phyloP scores from a whole-genome alignment of 2,797 vertebrate genomes.

The Vespertilio murinus region DNA sequence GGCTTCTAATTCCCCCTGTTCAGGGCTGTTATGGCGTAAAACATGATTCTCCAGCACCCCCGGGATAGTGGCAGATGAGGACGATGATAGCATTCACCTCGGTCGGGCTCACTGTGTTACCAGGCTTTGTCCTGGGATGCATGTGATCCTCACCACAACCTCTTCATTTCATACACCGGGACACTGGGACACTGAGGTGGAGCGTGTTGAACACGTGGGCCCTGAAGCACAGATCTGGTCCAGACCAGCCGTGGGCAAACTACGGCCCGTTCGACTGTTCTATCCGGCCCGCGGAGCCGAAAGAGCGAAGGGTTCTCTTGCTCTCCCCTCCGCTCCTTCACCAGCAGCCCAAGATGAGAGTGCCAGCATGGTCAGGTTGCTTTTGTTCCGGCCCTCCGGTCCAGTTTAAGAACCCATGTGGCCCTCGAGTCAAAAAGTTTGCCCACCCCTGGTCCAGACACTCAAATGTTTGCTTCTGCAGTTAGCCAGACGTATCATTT shows the following conservation, averaged over 20 bases:
- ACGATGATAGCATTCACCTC: neutral
- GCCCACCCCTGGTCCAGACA: neutral
- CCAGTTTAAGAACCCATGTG: too few species aligned
- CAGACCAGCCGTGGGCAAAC: too few species aligned
- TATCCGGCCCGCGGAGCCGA: too few species aligned
- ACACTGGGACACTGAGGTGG: neutral
- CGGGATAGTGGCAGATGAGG: neutral
- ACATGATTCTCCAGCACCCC: neutral
- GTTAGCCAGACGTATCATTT: neutral
- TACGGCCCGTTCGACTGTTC: too few species aligned
- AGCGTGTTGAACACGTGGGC: too few species aligned
- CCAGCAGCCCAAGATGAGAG: too few species aligned
- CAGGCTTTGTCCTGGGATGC: neutral
- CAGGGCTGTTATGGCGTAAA: neutral
- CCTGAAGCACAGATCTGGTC: neutral
- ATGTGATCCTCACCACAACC: accelerated
- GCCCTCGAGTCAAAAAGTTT: too few species aligned
- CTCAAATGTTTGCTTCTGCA: neutral
- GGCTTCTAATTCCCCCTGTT: neutral
- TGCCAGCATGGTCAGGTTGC: too few species aligned
- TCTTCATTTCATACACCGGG: neutral
- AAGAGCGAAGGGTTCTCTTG: too few species aligned
- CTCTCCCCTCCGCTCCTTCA: too few species aligned
- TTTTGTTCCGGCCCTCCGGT: too few species aligned
- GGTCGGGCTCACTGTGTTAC: neutral